These are phyloP conservation scores for Hyles euphorbiae DNA, from an alignment of 1,140 invertebrate genomes.

Conservation along the genomic window DNA sequence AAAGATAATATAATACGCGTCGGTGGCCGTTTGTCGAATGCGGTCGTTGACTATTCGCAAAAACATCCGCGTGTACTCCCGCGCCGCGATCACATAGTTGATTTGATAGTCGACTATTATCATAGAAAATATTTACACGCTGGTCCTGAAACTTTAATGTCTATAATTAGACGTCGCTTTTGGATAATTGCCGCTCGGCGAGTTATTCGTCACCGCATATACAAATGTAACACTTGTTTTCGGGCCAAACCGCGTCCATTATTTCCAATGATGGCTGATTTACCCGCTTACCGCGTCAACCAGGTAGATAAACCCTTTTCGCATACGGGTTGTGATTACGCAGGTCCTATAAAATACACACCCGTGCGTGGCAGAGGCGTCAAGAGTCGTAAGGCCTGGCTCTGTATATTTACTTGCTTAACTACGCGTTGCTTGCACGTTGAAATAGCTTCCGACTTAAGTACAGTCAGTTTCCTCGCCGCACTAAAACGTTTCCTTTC, in stretches of 20 bases:
- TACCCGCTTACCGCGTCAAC: slow-evolving; percentile 10
- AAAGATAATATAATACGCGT: slow-evolving; percentile 42
- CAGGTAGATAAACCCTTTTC: slow-evolving; percentile 35
- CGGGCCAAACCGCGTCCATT: slow-evolving; percentile 15
- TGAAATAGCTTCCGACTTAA: slow-evolving; percentile 13
- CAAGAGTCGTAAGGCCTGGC: slow-evolving; percentile 41
- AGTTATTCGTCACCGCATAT: slow-evolving; percentile 13
- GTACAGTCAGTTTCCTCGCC: slow-evolving; percentile 11
- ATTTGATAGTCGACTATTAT: slow-evolving; percentile 33
- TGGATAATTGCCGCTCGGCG: slow-evolving; percentile 33
- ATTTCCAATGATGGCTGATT: slow-evolving; percentile 34
- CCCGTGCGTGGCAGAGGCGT: slow-evolving; percentile 21
- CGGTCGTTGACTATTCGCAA: slow-evolving; percentile 19
- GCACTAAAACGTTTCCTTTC: slow-evolving; percentile 20
- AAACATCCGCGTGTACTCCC: slow-evolving; percentile 26
- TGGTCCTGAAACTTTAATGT: slow-evolving; percentile 26
- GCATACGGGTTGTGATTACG: slow-evolving; percentile 45
- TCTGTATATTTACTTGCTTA: slow-evolving; percentile 53
- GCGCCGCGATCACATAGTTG: slow-evolving; percentile 16
- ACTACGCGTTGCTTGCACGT: slow-evolving; percentile 33
- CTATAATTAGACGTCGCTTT: slow-evolving; percentile 31
- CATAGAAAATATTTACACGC: slow-evolving; percentile 36
- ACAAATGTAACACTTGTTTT: slow-evolving; percentile 13
- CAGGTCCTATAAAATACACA: slow-evolving; percentile 43
- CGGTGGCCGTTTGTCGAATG: slow-evolving; percentile 47